Conservation (phyloP, 1,140 invertebrate genomes). For the Drosophila ficusphila region DNA sequence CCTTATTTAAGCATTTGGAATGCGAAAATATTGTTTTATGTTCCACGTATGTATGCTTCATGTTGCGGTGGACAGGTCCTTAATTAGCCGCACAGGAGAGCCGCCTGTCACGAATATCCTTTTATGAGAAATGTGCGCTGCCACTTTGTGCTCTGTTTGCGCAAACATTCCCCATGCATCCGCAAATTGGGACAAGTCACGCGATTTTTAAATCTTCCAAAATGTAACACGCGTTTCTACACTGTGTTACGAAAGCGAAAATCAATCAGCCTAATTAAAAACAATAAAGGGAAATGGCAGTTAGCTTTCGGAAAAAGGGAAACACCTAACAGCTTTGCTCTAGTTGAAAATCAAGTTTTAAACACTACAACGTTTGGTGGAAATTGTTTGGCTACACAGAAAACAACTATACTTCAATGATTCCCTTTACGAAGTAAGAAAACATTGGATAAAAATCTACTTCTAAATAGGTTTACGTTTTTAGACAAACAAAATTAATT, state of each 20-base stretch:
- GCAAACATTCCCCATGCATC: constrained; percentile 60
- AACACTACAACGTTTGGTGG: no score
- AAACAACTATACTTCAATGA: no score
- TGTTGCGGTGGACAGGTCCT: constrained; percentile 29
- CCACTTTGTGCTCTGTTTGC: constrained; percentile 52
- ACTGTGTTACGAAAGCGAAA: constrained; percentile 48
- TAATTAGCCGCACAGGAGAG: constrained; percentile 46
- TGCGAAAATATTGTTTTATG: constrained; percentile 57
- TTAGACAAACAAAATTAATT: neutral
- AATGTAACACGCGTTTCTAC: constrained; percentile 12
- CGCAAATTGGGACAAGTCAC: constrained; percentile 59
- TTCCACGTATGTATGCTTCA: constrained; percentile 29
- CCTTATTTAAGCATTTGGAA: constrained; percentile 71
- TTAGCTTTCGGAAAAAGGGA: neutral
- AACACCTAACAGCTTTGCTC: neutral
- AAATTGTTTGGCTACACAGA: no score
- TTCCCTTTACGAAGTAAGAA: no score
- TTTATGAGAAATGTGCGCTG: constrained; percentile 51
- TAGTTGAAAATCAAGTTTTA: constrained; percentile 8
- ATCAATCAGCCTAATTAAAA: constrained; percentile 82
- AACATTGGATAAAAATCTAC: neutral
- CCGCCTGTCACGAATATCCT: constrained; percentile 62
- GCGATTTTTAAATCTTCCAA: constrained; percentile 44
- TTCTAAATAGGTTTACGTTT: neutral
- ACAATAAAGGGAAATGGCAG: constrained; percentile 55